Evolutionary conservation across 2,888 invertebrate species (phyloP).

Genomic region (Micropterix aruncella): DNA sequence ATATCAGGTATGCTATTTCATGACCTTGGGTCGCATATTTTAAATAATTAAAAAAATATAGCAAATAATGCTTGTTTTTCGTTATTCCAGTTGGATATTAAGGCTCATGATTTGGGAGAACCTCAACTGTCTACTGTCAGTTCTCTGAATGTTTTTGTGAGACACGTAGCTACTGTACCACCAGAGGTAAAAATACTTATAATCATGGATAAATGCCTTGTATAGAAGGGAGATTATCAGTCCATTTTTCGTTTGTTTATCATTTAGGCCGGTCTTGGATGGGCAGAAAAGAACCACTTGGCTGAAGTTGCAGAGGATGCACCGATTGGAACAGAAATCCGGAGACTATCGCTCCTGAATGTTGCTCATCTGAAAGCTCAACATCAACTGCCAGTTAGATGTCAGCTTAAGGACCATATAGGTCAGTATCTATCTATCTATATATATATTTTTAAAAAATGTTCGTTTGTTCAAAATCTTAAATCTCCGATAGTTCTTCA

Average conservation of each 20-base stretch:
- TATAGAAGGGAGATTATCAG: neutral
- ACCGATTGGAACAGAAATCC: conserved; percentile 47
- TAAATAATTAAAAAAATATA: too few species aligned
- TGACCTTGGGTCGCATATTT: neutral
- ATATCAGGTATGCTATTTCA: conserved; percentile 67
- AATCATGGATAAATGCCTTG: neutral
- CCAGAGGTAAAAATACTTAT: conserved; percentile 26
- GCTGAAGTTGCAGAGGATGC: conserved; percentile 72
- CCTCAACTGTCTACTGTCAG: conserved; percentile 72
- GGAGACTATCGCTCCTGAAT: conserved; percentile 61
- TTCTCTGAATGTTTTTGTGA: conserved; percentile 69
- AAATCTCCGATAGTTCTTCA: too few species aligned
- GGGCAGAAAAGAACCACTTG: conserved; percentile 75
- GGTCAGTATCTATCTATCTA: too few species aligned
- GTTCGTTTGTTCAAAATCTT: too few species aligned
- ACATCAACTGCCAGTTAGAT: neutral
- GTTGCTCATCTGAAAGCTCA: neutral
- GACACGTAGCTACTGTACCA: conserved; percentile 61
- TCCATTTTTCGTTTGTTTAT: conserved; percentile 4
- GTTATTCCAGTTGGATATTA: conserved; percentile 54
- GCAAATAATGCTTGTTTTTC: conserved; percentile 3
- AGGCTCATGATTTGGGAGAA: conserved; percentile 76
- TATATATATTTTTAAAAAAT: too few species aligned
- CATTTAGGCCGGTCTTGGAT: conserved; percentile 60
- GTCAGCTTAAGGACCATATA: neutral